Evolutionary conservation across 2,113 vertebrate genomes (phyloP), one percentile per base, ranked within the genome.

Genomic region (Plecotus auritus): DNA sequence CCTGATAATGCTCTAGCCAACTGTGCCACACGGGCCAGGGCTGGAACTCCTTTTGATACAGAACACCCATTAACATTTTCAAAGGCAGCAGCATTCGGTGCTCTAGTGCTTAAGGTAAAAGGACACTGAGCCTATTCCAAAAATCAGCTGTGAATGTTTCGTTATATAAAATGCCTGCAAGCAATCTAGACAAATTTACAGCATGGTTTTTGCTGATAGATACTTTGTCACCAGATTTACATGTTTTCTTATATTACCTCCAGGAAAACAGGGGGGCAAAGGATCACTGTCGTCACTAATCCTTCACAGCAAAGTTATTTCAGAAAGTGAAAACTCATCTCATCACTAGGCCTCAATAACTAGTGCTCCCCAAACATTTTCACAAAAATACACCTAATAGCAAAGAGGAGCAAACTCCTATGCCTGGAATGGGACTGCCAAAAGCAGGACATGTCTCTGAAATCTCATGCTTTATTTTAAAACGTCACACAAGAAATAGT

Each of bases 401-500:
- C 51, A 74, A 67, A 82, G 47, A 84, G 51, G 51, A 42, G n/a
- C 28, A 12, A 87, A 76, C 17, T 67, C 32, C 28, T 1, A 32
- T 1, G 10, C 18, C 51, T 22, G 11, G 40, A 64, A 42, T 22
- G 7, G 45, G n/a, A 47, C 90, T 51, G 40, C 18, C 30, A 45
- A 73, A 73, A 23, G 23, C 47, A 84, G 45, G 18, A 51, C 7
- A 28, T 0, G 3, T 20, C 42, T 89, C 85, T 47, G 11, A 88
- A 66, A 70, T 78, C 49, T 90, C 80, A 51, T 22, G 23, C 70
- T 91, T 94, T 81, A 72, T 66, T 78, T 91, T 49, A 66, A 94
- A 90, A 90, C 76, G 14, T 42, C 35, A 54, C 18, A 14, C 9
- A 88, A 90, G 37, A 83, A 82, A 85, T 18, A 54, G 13, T 61